Evolutionary conservation across 1,140 invertebrate species (phyloP).

Genomic region (Drosophila ironensis): DNA sequence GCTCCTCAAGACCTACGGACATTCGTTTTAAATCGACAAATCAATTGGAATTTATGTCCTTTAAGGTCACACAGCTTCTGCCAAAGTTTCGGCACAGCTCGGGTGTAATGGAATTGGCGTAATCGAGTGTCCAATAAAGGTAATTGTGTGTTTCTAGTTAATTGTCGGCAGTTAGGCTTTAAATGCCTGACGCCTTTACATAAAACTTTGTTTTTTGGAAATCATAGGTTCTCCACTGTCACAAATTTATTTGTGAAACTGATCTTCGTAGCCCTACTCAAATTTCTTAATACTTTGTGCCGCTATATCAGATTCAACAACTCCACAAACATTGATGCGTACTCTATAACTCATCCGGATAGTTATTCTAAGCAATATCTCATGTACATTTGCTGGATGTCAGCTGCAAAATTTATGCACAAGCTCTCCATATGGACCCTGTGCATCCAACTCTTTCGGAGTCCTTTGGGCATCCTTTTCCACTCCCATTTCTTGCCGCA

Average conservation of each 20-base stretch:
- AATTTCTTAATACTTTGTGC: slow-evolving; percentile 34
- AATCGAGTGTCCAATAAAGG: slow-evolving; percentile 2
- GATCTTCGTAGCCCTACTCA: slow-evolving; percentile 14
- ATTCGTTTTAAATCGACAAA: slow-evolving; percentile 23
- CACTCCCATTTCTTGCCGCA: background rate
- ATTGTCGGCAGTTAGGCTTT: slow-evolving; percentile 1
- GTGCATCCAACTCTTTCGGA: slow-evolving; percentile 26
- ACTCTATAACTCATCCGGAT: slow-evolving; percentile 42
- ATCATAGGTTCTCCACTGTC: too few relatives aligned
- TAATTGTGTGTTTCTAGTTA: too few relatives aligned
- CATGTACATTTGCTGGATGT: slow-evolving; percentile 68
- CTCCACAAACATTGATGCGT: slow-evolving; percentile 13
- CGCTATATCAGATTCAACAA: slow-evolving; percentile 35
- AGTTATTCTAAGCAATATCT: slow-evolving; percentile 64
- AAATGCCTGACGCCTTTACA: background rate
- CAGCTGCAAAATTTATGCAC: slow-evolving; percentile 69
- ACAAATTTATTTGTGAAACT: too few relatives aligned
- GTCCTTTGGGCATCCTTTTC: slow-evolving; percentile 16
- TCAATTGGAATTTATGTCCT: slow-evolving; percentile 22
- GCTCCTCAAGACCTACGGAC: background rate
- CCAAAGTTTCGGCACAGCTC: too few relatives aligned
- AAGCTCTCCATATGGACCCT: slow-evolving; percentile 14
- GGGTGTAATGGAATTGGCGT: too few relatives aligned
- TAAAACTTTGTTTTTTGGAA: background rate
- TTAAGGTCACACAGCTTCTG: slow-evolving; percentile 9